Evolutionary conservation across 2,797 vertebrate species (phyloP), one percentile per base, ranked within the genome.

Genomic region (Oceanodroma leucorhoa): DNA sequence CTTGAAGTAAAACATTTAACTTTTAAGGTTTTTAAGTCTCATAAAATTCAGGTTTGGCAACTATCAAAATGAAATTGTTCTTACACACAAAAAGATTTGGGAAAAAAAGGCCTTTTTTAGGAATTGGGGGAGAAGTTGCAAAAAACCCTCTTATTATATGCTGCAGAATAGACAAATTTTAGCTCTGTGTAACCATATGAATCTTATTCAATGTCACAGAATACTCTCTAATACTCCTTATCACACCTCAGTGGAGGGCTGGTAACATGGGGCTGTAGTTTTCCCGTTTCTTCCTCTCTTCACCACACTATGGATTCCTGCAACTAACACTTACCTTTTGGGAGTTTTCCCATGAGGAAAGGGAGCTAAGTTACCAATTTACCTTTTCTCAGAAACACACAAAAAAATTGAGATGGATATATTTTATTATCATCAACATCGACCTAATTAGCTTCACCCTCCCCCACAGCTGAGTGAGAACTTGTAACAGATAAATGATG

Each of bases 361-460:
- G 14, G 14, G 36, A 90, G 62, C 14, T 81, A 84, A 62, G 29
- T 51, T 72, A 61, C 41, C 34, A 48, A 36, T 15, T 14, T 65
- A 46, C 45, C 4, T 94, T 86, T 36, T 41, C 46, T 48, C 66
- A 73, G 51, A 45, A 13, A 54, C 3, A 5, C 12, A 83, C 45
- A 53, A 69, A 71, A 64, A 77, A 45, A 26, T 61, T 58, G 26
- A 6, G 2, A 41, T 54, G 38, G 46, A 16, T 81, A 76, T 36
- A 18, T 86, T 91, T 94, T 82, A 54, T 79, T 64, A 91, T 69
- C 41, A 61, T 46, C 40, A 64, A 38, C 77, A 86, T 92, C 95
- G 93, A 67, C 88, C 94, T 85, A 95, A 97, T 94, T 95, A 96
- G 70, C 87, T 93, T 89, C 50, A 50, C 26, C 53, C 46, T 82